Conservation (phyloP, 2,113 vertebrate genomes). For the Polypterus senegalus region DNA sequence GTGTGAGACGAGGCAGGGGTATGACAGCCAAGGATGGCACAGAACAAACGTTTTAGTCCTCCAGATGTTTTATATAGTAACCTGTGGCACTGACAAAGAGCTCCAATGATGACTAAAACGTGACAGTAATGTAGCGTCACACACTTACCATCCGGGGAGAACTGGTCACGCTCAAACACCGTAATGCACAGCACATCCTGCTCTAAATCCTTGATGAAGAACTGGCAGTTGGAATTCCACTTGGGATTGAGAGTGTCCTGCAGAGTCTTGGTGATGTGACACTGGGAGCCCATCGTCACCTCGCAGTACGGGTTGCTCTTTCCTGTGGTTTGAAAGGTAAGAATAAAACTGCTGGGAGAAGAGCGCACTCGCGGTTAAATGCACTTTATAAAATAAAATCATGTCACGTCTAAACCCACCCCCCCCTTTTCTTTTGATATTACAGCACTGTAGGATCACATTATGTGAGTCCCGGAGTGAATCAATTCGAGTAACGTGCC, state of each 20-base stretch:
- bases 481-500: too few relatives aligned
- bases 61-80: too few relatives aligned
- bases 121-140: neutral
- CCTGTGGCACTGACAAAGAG: too few relatives aligned
- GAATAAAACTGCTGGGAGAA: neutral
- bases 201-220: constrained; percentile 95
- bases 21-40: too few relatives aligned
- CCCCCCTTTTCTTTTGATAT: too few relatives aligned
- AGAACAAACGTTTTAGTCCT: too few relatives aligned
- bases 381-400: too few relatives aligned
- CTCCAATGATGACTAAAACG: neutral
- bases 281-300: constrained; percentile 97
- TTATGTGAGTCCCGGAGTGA: too few relatives aligned
- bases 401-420: too few relatives aligned
- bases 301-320: constrained; percentile 97
- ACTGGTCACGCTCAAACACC: constrained; percentile 95
- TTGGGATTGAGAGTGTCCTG: constrained; percentile 94
- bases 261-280: constrained; percentile 95
- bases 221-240: constrained; percentile 98
- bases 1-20: too few relatives aligned
- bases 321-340: constrained; percentile 41
- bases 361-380: neutral
- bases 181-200: constrained; percentile 96
- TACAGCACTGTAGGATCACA: too few relatives aligned
- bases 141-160: constrained; percentile 84